phyloP scores from a whole-genome alignment of 2,888 invertebrate genomes.

The Acanthosepion pharaonis region DNA sequence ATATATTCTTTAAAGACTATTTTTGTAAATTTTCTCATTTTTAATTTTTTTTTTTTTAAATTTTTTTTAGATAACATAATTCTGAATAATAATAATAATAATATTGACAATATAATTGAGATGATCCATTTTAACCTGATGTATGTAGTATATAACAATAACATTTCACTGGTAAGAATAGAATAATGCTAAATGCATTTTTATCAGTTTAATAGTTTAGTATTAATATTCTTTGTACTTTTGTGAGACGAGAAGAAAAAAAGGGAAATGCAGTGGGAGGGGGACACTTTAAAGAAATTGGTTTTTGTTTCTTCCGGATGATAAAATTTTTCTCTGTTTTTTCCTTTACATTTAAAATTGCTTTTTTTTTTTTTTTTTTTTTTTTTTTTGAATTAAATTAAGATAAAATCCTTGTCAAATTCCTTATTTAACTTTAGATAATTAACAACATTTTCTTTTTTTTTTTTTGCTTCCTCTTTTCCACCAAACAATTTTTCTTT shows the following conservation, averaged over 20 bases:
- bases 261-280: background rate
- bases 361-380: too few relatives aligned
- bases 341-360: background rate
- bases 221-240: background rate
- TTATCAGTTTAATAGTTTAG: background rate
- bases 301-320: background rate
- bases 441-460: background rate
- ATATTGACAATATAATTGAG: background rate
- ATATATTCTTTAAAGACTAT: background rate
- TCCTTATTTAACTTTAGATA: background rate
- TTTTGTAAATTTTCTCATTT: background rate
- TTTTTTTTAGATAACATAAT: background rate
- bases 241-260: too few relatives aligned
- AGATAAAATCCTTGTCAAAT: background rate
- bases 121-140: background rate
- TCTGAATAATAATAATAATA: background rate
- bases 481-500: background rate
- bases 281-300: background rate
- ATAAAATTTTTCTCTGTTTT: background rate
- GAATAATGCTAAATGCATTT: background rate
- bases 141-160: constrained; percentile 5
- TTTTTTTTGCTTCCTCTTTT: background rate
- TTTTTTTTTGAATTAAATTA: background rate
- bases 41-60: background rate
- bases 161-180: background rate